Evolutionary conservation across 1,140 invertebrate species (phyloP).

Genomic region (Camponotus pennsylvanicus): DNA sequence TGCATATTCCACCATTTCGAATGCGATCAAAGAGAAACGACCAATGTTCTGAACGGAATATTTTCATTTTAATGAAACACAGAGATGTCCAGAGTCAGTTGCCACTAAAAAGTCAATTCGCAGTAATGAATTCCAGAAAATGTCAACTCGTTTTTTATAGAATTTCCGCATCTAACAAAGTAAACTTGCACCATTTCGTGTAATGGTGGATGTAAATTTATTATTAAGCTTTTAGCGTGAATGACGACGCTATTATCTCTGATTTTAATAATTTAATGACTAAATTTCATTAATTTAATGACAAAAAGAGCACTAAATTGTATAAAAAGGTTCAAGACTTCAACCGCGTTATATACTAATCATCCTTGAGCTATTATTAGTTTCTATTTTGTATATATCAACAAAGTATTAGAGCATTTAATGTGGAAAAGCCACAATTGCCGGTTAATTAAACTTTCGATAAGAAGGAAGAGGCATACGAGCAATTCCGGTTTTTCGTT

Average conservation of each 20-base stretch:
- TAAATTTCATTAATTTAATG: conserved; percentile 13
- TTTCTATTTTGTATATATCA: not conserved
- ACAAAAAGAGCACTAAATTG: not conserved
- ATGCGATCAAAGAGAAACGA: conserved; percentile 39
- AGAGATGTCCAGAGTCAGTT: conserved; percentile 15
- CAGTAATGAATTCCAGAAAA: conserved; percentile 51
- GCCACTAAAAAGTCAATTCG: conserved; percentile 38
- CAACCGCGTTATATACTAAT: not conserved
- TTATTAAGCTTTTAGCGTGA: not conserved
- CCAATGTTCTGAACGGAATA: conserved; percentile 48
- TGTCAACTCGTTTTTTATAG: not conserved
- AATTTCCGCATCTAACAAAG: not conserved
- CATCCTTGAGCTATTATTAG: conserved; percentile 31
- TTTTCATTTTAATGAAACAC: conserved; percentile 54
- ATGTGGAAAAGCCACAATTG: conserved; percentile 18
- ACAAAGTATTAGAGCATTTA: conserved; percentile 24
- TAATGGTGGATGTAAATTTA: conserved; percentile 1
- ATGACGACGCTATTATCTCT: not conserved
- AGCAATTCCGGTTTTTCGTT: conserved; percentile 18
- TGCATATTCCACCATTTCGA: not conserved
- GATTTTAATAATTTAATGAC: conserved; percentile 8
- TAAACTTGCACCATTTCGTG: not conserved
- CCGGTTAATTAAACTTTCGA: conserved; percentile 30
- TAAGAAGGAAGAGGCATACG: conserved; percentile 22
- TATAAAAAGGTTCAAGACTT: not conserved